A percentile compares a stretch with the other conserved stretches of the same genome.
Evolutionary conservation across 92 coral and sea anemone species (phyloP).

Genomic region (Epizoanthus ramosus): DNA sequence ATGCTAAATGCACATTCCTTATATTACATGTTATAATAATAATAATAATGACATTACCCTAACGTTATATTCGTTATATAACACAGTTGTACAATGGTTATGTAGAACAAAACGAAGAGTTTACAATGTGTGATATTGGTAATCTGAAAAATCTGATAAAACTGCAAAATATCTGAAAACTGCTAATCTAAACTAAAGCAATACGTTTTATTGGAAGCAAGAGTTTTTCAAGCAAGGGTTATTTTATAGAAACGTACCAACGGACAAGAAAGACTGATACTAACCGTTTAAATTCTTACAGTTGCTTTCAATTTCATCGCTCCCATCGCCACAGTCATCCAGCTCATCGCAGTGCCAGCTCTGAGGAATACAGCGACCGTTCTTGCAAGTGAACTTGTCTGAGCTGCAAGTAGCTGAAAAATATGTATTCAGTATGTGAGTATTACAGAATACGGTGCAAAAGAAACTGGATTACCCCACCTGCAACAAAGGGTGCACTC

Average conservation of each 20-base stretch:
- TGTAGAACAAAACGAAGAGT: too few relatives aligned
- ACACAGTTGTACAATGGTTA: too few relatives aligned
- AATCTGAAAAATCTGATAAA: too few relatives aligned
- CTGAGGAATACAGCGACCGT: constrained; percentile 54
- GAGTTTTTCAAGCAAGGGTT: too few relatives aligned
- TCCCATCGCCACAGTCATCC: constrained; percentile 60
- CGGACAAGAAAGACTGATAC: not conserved
- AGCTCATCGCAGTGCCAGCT: constrained; percentile 68
- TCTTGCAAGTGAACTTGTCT: constrained; percentile 47
- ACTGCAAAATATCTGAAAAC: too few relatives aligned
- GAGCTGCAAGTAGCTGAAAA: constrained; percentile 45
- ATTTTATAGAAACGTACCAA: not conserved
- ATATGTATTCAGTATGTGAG: not conserved
- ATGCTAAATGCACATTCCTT: too few relatives aligned
- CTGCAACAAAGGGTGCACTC: not conserved
- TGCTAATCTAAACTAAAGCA: too few relatives aligned
- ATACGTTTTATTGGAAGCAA: too few relatives aligned
- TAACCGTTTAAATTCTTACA: constrained; percentile 35
- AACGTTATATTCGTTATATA: too few relatives aligned
- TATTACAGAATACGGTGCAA: not conserved
- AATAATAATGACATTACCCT: too few relatives aligned
- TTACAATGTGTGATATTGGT: too few relatives aligned
- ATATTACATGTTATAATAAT: too few relatives aligned
- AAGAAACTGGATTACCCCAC: not conserved
- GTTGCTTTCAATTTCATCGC: constrained; percentile 51